These are phyloP conservation scores for Papilio elwesi DNA, from an alignment of 2,888 invertebrate species.

Conservation along the genomic window DNA sequence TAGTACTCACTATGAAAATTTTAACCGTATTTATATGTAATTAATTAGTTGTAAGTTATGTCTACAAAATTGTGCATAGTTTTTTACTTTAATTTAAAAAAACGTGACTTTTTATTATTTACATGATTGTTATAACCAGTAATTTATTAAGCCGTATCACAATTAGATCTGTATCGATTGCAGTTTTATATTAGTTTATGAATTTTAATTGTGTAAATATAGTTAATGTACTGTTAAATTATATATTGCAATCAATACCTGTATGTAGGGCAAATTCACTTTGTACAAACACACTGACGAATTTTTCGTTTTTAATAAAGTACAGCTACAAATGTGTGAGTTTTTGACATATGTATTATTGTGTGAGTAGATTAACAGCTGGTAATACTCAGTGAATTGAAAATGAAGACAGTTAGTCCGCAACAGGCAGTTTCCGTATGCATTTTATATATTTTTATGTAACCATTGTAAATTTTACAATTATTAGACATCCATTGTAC, in stretches of 20 bases:
- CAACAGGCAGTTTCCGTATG: too few species aligned
- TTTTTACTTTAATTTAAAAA: slow-evolving; percentile 12
- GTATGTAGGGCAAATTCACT: slow-evolving; percentile 17
- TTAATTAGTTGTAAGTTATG: slow-evolving; percentile 19
- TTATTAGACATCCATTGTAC: too few species aligned
- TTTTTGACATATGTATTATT: slow-evolving; percentile 8
- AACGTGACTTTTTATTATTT: slow-evolving; percentile 27
- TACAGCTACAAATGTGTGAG: slow-evolving; percentile 28
- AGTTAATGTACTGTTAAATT: slow-evolving; percentile 31
- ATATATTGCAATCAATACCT: slow-evolving; percentile 32
- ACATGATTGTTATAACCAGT: slow-evolving; percentile 21
- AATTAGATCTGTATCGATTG: slow-evolving; percentile 19
- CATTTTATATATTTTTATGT: too few species aligned
- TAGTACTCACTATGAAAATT: slow-evolving; percentile 33
- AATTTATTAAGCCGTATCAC: slow-evolving; percentile 19
- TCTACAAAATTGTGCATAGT: slow-evolving; percentile 20
- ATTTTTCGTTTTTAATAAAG: slow-evolving; percentile 24
- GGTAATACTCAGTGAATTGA: neutral
- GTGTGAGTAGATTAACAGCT: neutral
- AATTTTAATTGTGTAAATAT: slow-evolving; percentile 42
- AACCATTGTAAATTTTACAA: too few species aligned
- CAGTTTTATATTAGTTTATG: slow-evolving; percentile 24
- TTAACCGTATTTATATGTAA: slow-evolving; percentile 31
- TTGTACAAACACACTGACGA: slow-evolving; percentile 18
- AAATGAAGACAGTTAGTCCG: neutral